Evolutionary conservation across 2,888 invertebrate species (phyloP), one percentile per base, ranked within the genome.

Genomic region (Acronicta alni): DNA sequence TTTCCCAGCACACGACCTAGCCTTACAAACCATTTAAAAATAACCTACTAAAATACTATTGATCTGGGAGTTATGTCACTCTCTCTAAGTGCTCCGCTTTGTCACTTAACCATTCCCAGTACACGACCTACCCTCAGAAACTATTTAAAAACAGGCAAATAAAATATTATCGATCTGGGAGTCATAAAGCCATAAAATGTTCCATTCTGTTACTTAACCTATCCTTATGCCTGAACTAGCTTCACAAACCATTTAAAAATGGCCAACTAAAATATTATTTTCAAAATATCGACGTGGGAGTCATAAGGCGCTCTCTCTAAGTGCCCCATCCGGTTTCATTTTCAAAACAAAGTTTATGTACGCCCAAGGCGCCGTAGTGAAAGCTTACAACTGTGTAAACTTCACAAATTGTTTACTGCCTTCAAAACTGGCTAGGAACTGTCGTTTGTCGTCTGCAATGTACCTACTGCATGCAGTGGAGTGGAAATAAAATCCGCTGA

Each of bases 321-420:
- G 67, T 74, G 65, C 54, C 65, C 75, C 72, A 69, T 77, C 77
- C 66, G 62, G 77, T 79, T 77, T 77, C 72, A 77, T 79, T 77
- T 77, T 77, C 64, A 57, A 63, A 68, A 75, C 69, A 74, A 77
- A 79, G 70, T 77, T 77, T 70, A 64, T 63, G 55, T 67, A 58
- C 67, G 69, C 77, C 52, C 18, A 49, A 60, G 54, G 75, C 75
- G 56, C 61, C 72, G 44, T 57, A 69, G 68, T 61, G 75, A 79
- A 74, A 76, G 74, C 77, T 71, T 68, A 73, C 74, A 73, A 76
- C 79, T 73, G 79, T 70, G 79, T 73, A 77, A 79, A 78, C 67
- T 79, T 78, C 20, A 64, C 66, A 76, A 80, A 79, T 78, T 79
- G 79, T 79, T 79, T 74, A 78, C 80, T 67, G 67, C 67, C 74